Percentiles rank a stretch among this genome's conserved stretches.
These are phyloP conservation scores for Drosophila arawakana DNA, from an alignment of 1,140 invertebrate genomes.

Conservation along the genomic window DNA sequence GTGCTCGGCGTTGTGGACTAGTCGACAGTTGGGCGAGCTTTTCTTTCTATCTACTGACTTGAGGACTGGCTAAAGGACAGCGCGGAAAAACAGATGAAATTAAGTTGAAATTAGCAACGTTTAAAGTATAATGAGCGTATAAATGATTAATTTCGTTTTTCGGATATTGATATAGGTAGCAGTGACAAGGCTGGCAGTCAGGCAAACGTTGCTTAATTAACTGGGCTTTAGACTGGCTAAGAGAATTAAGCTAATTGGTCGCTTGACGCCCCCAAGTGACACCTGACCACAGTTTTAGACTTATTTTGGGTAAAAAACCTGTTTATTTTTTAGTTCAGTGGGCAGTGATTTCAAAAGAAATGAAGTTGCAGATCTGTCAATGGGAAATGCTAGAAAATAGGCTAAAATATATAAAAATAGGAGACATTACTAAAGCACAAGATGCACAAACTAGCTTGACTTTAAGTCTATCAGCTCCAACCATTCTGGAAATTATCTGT, in stretches of 20 bases:
- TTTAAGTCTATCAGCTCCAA: too few species aligned
- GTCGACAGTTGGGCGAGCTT: conserved; percentile 45
- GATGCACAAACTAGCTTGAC: too few species aligned
- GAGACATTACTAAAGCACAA: too few species aligned
- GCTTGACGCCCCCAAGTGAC: conserved; percentile 48
- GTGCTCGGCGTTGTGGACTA: conserved; percentile 9
- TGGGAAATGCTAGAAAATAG: too few species aligned
- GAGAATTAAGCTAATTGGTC: conserved; percentile 65
- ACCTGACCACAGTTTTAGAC: conserved; percentile 36
- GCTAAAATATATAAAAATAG: too few species aligned
- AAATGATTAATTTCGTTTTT: conserved; percentile 73
- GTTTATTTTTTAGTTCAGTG: not conserved
- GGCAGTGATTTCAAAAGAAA: conserved; percentile 8
- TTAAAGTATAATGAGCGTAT: conserved; percentile 75
- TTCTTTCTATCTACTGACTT: conserved; percentile 27
- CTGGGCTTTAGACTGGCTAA: conserved; percentile 58
- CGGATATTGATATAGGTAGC: conserved; percentile 58
- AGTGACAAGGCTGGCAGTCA: conserved; percentile 8
- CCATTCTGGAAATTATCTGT: too few species aligned
- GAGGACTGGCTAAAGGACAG: not conserved
- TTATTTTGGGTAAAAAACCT: conserved; percentile 4
- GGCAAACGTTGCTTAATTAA: conserved; percentile 58
- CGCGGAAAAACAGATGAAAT: conserved; percentile 35
- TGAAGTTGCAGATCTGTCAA: conserved; percentile 1
- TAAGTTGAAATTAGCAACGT: conserved; percentile 68